phyloP scores from a whole-genome alignment of 1,140 invertebrate species.

The Papilio helenus region DNA sequence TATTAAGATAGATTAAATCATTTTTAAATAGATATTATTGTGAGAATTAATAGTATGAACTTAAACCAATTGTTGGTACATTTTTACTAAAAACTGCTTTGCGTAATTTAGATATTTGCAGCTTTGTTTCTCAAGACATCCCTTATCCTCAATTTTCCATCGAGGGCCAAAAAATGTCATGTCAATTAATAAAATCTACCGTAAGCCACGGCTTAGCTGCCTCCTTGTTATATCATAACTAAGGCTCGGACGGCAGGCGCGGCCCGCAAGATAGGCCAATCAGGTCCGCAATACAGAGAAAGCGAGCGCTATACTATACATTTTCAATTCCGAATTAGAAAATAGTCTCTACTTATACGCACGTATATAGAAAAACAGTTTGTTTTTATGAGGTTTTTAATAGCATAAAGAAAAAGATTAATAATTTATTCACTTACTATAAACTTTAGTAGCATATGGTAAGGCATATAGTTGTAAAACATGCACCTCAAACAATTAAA shows the following conservation, averaged over 20 bases:
- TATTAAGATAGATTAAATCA: no score
- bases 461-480: no score
- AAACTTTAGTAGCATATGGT: no score
- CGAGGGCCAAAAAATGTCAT: slow-evolving; percentile 68
- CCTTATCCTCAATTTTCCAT: slow-evolving; percentile 44
- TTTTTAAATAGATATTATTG: no score
- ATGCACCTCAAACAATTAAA: no score
- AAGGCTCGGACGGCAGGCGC: slow-evolving; percentile 62
- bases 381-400: no score
- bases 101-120: slow-evolving; percentile 33
- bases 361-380: no score
- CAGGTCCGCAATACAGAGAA: slow-evolving; percentile 36
- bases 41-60: neutral
- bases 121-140: neutral
- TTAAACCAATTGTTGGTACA: neutral
- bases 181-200: slow-evolving; percentile 76
- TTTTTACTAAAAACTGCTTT: slow-evolving; percentile 28
- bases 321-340: neutral
- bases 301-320: slow-evolving; percentile 31
- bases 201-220: slow-evolving; percentile 74
- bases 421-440: no score
- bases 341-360: neutral
- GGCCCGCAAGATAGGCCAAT: slow-evolving; percentile 45
- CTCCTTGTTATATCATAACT: slow-evolving; percentile 78
- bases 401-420: no score